Percentiles rank a stretch among this genome's conserved stretches.
Evolutionary conservation across 2,797 vertebrate species (phyloP).

Genomic region (Tadarida brasiliensis): DNA sequence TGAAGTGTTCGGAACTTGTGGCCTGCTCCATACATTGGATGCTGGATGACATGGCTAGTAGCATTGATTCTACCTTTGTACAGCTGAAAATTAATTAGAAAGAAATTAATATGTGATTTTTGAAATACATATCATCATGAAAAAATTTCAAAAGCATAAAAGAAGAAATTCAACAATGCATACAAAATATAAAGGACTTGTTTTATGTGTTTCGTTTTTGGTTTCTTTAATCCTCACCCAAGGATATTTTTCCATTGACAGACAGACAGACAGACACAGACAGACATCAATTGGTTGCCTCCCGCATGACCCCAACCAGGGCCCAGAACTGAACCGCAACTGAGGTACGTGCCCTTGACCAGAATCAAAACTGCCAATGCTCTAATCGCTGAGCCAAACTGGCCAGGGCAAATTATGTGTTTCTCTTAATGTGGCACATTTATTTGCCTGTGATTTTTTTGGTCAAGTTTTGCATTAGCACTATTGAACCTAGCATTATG

Average conservation of each 20-base stretch:
- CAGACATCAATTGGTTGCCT: too few relatives aligned
- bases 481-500: not conserved
- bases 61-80: conserved; percentile 99
- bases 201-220: not conserved
- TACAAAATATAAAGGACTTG: not conserved
- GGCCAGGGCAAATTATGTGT: not conserved
- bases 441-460: not conserved
- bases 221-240: too few relatives aligned
- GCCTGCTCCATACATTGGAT: conserved; percentile 99
- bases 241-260: too few relatives aligned
- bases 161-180: not conserved
- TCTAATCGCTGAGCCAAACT: too few relatives aligned
- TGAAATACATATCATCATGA: not conserved
- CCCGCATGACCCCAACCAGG: too few relatives aligned
- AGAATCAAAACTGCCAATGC: too few relatives aligned
- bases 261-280: too few relatives aligned
- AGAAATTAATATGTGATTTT: not conserved
- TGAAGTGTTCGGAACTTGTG: conserved; percentile 99
- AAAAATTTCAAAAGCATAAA: conserved; percentile 19
- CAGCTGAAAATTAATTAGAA: conserved; percentile 88
- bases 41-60: conserved; percentile 99
- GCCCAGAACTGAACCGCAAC: too few relatives aligned
- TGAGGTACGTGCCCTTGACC: too few relatives aligned
- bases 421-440: not conserved
- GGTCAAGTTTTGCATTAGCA: not conserved